Evolutionary conservation across 2,113 vertebrate species (phyloP), one percentile per base, ranked within the genome.

Genomic region (Caracal caracal): DNA sequence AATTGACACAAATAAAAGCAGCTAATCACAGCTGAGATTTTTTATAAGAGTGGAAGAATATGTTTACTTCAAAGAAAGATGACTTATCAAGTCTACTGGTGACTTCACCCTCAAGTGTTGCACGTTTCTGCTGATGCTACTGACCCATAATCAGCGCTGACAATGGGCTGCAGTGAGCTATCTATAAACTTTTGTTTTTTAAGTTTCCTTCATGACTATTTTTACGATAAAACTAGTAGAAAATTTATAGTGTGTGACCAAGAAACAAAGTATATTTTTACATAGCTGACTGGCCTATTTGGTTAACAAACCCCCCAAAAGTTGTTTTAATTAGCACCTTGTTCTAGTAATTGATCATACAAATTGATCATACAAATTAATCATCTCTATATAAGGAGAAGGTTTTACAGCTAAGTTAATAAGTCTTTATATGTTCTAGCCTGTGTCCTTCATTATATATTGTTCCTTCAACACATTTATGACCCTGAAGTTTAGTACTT

Each of bases 1-100:
- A 96, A 94, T 90, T 40, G 49, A 24, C 56, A 81, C 7, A 92
- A 51, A 76, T 71, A 96, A 96, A 95, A 94, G 24, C 5, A 76
- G 79, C 33, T 43, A 85, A 33, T 30, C 26, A 93, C 65, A 6
- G 53, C 26, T n/a, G 22, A 59, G 1, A 16, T 3, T 47, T 79
- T 95, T 87, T 61, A 83, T 63, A 90, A 93, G 75, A 79, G 3
- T 35, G 51, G 68, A 94, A 95, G 65, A 73, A 93, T 76, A n/a
- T 71, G 12, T 75, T 59, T 95, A 75, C 51, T 84, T 94, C 61
- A 79, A 92, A 20, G 33, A 82, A 96, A 92, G 19, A 84, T 66
- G 8, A 3, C 28, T 92, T 51, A 81, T 53, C 35, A 61, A 35
- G 88, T 95, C 22, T 78, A 79, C 70, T 61, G 1, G 11, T 88